Conservation (phyloP, 2,797 vertebrate genomes). For the Decapterus maruadsi region DNA sequence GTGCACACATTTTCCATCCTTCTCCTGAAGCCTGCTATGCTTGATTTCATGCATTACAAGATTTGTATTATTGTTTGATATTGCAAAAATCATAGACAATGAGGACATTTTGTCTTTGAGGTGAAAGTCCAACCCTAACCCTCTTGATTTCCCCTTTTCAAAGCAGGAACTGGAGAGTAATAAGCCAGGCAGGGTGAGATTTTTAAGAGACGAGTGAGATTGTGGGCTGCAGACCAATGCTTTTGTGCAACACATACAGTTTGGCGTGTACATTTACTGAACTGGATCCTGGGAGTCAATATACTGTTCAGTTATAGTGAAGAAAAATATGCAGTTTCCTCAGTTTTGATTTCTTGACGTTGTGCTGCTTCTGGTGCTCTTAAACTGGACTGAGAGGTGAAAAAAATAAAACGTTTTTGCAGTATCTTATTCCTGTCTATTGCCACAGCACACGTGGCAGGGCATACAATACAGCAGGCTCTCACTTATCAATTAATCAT, state of each 20-base stretch:
- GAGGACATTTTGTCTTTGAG: constrained; percentile 45
- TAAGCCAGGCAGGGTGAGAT: constrained; percentile 21
- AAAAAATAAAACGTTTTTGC: neutral
- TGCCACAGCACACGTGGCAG: constrained; percentile 8
- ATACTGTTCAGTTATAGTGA: neutral
- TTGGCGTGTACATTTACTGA: neutral
- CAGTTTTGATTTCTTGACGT: constrained; percentile 18
- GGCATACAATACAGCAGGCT: neutral
- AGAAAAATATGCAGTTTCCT: neutral
- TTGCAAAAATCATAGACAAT: constrained; percentile 20
- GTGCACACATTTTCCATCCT: neutral
- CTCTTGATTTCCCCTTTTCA: constrained; percentile 56
- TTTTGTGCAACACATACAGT: constrained; percentile 13
- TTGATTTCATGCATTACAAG: constrained; percentile 1
- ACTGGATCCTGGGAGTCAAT: neutral
- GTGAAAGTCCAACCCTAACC: no score
- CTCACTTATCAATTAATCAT: constrained; percentile 29
- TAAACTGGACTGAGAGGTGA: neutral
- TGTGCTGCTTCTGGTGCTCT: neutral
- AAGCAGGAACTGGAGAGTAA: constrained; percentile 39
- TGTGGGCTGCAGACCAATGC: constrained; percentile 15
- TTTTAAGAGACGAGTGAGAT: constrained; percentile 14
- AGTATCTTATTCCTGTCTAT: constrained; percentile 9
- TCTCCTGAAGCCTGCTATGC: constrained; percentile 9
- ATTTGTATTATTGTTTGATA: constrained; percentile 10